These are phyloP conservation scores for Eidolon helvum DNA, from an alignment of 2,113 vertebrate genomes.

Conservation along the genomic window DNA sequence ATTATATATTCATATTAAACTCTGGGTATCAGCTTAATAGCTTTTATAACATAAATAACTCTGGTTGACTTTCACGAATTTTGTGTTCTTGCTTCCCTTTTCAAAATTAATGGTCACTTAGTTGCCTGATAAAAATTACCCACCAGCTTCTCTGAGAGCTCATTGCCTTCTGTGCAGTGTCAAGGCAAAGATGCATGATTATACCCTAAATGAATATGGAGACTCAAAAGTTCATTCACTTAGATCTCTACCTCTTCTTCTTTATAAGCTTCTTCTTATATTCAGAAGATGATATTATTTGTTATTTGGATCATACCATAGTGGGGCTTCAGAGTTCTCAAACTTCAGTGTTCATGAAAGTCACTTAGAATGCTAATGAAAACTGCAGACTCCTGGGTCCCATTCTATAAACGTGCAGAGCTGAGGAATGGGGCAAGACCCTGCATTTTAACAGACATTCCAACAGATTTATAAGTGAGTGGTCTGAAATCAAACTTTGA, in stretches of 20 bases:
- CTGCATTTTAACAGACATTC: not conserved
- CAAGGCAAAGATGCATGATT: not conserved
- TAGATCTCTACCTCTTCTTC: not conserved
- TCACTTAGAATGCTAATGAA: not conserved
- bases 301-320: not conserved
- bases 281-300: not conserved
- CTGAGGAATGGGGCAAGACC: not conserved
- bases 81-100: not conserved
- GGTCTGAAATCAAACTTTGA: not conserved
- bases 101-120: not conserved
- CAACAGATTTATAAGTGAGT: not conserved
- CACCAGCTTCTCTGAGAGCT: not conserved
- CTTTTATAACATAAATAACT: not conserved
- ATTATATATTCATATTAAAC: not conserved
- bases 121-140: not conserved
- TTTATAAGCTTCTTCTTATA: too few relatives aligned
- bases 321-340: not conserved
- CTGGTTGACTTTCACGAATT: not conserved
- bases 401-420: not conserved
- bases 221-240: not conserved
- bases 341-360: not conserved
- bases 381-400: not conserved
- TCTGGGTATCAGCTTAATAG: not conserved
- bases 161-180: not conserved
- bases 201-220: not conserved